Evolutionary conservation across 2,888 invertebrate genomes (phyloP), one percentile per base, ranked within the genome.

Genomic region (Nemotelus pantherinus): DNA sequence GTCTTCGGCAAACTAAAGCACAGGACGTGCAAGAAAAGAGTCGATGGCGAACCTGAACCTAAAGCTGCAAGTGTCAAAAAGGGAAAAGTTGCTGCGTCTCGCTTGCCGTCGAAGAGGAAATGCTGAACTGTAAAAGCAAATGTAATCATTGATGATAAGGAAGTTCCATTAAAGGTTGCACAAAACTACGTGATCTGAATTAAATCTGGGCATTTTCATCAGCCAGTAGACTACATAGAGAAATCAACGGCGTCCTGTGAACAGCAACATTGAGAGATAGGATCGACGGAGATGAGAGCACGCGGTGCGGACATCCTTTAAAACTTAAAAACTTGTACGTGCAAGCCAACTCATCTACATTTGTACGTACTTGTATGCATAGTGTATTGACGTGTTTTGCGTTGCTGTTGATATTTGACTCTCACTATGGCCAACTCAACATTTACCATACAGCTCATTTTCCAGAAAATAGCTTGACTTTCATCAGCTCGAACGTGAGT

Each of bases 101-200:
- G 25, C 25, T 25, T 25, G 25, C 25, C 25, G 58, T 58, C 58
- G 63, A 10, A 67, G 50, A 67, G 67, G 67, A 67, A 48, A 67
- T 41, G 67, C 50, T 67, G 39, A n/a, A 67, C 25, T 50, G 50
- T 67, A 67, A 48, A 41, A 43, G 70, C 70, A 70, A 45, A 70
- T 70, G 70, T 70, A 70, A 70, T 70, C 53, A 70, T 70, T 43
- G 70, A 44, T 55, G 47, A 70, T 70, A 70, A 70, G 70, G 70
- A 70, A 70, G 70, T 70, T 70, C 70, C 70, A 70, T 70, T 70
- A 70, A 70, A 74, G 74, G 74, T 60, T 74, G 63, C 74, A 60
- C 60, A 60, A 60, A 74, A 74, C 74, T 74, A 74, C 74, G 74
- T 74, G 74, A 39, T 74, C 63, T 9, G 74, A 74, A 74, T 74